Evolutionary conservation across 2,797 vertebrate genomes (phyloP).

Genomic region (Protonibea diacanthus): DNA sequence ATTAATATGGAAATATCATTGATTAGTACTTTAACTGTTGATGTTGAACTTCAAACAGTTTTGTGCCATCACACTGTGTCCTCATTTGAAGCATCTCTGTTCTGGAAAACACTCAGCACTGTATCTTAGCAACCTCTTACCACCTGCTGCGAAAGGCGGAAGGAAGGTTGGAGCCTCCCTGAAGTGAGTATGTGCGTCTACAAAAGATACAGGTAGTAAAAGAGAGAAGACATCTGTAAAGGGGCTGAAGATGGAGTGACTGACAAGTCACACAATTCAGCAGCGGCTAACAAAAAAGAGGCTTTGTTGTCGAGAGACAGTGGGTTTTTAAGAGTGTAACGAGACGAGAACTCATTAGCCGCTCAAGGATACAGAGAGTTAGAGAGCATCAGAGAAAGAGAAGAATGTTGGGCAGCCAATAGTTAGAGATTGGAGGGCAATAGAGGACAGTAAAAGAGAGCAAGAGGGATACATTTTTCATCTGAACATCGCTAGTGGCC

Average conservation of each 20-base stretch:
- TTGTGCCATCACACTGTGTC: constrained; percentile 2
- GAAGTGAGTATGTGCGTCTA: constrained; percentile 8
- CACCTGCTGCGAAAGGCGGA: constrained; percentile 42
- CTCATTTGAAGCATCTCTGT: constrained; percentile 34
- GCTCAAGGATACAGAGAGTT: constrained; percentile 28
- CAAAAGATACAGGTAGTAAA: constrained; percentile 4
- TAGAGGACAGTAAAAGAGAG: constrained; percentile 32
- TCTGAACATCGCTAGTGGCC: constrained; percentile 31
- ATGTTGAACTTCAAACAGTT: constrained; percentile 39
- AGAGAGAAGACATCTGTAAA: constrained; percentile 9
- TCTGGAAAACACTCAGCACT: constrained; percentile 33
- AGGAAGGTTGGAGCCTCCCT: constrained; percentile 24
- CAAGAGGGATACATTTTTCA: constrained; percentile 52
- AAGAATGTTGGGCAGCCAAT: constrained; percentile 4
- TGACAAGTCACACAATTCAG: constrained; percentile 28
- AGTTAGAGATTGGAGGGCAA: constrained; percentile 23
- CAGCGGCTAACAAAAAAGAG: not conserved
- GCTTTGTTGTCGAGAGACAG: not conserved
- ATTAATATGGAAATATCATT: not conserved
- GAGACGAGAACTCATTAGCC: not conserved
- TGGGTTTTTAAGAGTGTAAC: constrained; percentile 4
- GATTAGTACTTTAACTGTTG: not conserved
- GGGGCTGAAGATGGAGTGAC: constrained; percentile 9
- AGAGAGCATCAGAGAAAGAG: constrained; percentile 13
- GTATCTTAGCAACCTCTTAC: constrained; percentile 76